Evolutionary conservation across 2,797 vertebrate genomes (phyloP).

Genomic region (Paramormyrops hopkinsi): DNA sequence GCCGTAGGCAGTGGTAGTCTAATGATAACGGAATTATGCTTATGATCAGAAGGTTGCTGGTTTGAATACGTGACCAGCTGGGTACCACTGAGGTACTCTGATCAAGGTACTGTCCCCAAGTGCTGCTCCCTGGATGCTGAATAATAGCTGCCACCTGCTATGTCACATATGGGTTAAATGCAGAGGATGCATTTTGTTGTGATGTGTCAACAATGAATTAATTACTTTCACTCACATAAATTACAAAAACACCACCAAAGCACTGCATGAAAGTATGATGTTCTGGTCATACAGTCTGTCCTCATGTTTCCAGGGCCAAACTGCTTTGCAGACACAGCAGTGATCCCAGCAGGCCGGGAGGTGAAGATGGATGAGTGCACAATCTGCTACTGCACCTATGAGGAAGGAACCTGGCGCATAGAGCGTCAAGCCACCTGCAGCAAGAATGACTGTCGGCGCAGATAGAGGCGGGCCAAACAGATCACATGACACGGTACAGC

Average conservation of each 20-base stretch:
- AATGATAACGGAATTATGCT: background rate
- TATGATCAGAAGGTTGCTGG: background rate
- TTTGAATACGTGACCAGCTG: background rate
- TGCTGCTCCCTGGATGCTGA: background rate
- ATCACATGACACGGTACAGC: constrained; percentile 34
- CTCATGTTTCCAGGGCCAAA: constrained; percentile 74
- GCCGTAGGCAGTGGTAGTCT: background rate
- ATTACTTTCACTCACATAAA: background rate
- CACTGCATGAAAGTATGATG: background rate
- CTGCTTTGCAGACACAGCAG: constrained; percentile 88
- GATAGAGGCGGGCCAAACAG: constrained; percentile 53
- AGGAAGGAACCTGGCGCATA: constrained; percentile 94
- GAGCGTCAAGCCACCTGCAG: constrained; percentile 96
- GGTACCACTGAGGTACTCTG: background rate
- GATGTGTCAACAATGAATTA: background rate
- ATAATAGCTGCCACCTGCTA: background rate
- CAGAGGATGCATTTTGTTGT: background rate
- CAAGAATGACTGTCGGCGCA: constrained; percentile 89
- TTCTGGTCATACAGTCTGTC: constrained; percentile 6
- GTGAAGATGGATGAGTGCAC: constrained; percentile 95
- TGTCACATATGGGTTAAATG: background rate
- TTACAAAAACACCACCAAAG: background rate
- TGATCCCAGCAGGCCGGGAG: constrained; percentile 94
- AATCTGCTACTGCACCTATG: constrained; percentile 97
- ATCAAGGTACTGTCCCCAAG: background rate